Conservation (phyloP, 1,140 invertebrate genomes). For the Holcopasites calliopsidis region DNA sequence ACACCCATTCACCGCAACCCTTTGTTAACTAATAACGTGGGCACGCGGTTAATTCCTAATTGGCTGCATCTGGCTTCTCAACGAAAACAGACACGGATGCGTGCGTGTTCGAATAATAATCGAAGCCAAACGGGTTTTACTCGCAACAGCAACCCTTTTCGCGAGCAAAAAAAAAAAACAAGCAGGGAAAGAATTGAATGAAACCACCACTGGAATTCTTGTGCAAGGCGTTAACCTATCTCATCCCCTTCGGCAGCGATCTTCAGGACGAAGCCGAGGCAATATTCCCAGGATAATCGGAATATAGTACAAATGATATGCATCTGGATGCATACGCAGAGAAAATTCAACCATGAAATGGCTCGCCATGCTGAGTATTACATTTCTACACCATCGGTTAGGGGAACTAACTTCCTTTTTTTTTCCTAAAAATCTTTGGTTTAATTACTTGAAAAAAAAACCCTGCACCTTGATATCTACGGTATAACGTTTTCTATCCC, state of each 20-base stretch:
- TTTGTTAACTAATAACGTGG: conserved; percentile 7
- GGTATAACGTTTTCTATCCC: too few species aligned
- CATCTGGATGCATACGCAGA: neutral
- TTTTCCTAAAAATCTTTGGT: neutral
- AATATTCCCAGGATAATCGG: conserved; percentile 50
- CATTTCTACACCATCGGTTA: neutral
- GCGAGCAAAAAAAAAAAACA: neutral
- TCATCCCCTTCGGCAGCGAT: conserved; percentile 22
- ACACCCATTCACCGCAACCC: neutral
- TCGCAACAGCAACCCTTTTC: conserved; percentile 24
- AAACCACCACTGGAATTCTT: conserved; percentile 16
- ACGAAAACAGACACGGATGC: neutral
- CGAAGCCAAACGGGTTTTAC: conserved; percentile 27
- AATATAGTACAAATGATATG: conserved; percentile 24
- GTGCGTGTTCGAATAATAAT: conserved; percentile 52
- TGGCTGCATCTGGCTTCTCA: conserved; percentile 10
- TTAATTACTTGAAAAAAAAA: too few species aligned
- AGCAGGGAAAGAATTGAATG: neutral
- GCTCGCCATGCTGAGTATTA: neutral
- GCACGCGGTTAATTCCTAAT: conserved; percentile 31
- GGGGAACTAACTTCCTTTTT: neutral
- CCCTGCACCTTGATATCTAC: too few species aligned
- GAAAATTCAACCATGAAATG: neutral
- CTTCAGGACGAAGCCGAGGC: conserved; percentile 20
- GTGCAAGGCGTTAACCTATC: conserved; percentile 41